phyloP scores from a whole-genome alignment of 2,797 vertebrate genomes.

The Philypnodon macrostomus region DNA sequence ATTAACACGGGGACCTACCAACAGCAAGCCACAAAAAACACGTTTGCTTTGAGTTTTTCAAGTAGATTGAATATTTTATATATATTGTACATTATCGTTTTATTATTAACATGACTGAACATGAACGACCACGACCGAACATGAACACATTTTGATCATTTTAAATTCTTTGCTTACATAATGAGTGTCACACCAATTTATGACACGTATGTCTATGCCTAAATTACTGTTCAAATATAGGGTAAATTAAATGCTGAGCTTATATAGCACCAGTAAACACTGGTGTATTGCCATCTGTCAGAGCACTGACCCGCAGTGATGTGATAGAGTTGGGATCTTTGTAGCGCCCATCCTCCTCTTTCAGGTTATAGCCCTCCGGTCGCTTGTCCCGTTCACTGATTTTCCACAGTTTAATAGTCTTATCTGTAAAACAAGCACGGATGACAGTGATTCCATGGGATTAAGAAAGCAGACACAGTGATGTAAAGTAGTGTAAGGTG shows the following conservation, averaged over 20 bases:
- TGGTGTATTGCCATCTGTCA: background rate
- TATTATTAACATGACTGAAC: too few relatives aligned
- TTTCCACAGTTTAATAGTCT: slow-evolving; percentile 99
- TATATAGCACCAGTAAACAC: background rate
- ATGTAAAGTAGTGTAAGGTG: slow-evolving; percentile 21
- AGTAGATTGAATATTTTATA: too few relatives aligned
- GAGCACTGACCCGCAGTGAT: slow-evolving; percentile 85
- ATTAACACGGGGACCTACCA: slow-evolving; percentile 97
- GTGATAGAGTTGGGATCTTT: slow-evolving; percentile 93
- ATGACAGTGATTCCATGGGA: background rate
- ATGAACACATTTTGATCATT: too few relatives aligned
- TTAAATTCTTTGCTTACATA: too few relatives aligned
- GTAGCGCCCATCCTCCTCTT: slow-evolving; percentile 95
- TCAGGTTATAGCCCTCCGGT: slow-evolving; percentile 97
- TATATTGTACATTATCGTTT: too few relatives aligned
- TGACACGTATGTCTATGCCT: too few relatives aligned
- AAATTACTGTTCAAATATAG: background rate
- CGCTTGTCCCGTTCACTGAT: slow-evolving; percentile 98
- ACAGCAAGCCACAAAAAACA: too few relatives aligned
- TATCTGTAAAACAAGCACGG: slow-evolving; percentile 78
- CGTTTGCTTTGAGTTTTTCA: too few relatives aligned
- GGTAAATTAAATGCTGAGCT: background rate
- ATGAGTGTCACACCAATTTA: too few relatives aligned
- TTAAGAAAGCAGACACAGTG: background rate
- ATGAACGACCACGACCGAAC: too few relatives aligned